phyloP scores from a whole-genome alignment of 2,888 invertebrate genomes.

The Ectobius pallidus region DNA sequence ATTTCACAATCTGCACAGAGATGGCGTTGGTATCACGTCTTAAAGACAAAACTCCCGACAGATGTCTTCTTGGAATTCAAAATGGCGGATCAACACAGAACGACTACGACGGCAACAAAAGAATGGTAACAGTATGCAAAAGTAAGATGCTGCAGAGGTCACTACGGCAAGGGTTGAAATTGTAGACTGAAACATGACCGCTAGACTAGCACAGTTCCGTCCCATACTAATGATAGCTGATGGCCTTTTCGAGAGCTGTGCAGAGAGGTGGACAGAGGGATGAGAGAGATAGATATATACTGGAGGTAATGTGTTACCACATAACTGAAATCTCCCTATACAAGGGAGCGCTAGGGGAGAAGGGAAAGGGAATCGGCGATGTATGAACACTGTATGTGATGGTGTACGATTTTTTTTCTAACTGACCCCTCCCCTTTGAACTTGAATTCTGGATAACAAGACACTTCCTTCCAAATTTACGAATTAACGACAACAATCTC shows the following conservation, averaged over 20 bases:
- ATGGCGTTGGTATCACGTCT: not conserved
- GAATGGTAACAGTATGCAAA: not conserved
- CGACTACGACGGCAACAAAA: not conserved
- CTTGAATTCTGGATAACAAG: conserved; percentile 6
- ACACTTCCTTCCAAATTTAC: conserved; percentile 9
- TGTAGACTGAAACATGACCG: not conserved
- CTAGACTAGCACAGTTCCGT: not conserved
- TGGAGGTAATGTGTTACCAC: not conserved
- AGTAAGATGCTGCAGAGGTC: not conserved
- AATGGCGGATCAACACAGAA: conserved; percentile 5
- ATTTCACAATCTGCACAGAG: not conserved
- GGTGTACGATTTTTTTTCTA: conserved; percentile 1
- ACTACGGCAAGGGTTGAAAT: not conserved
- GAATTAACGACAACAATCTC: not conserved
- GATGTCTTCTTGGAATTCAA: conserved; percentile 7
- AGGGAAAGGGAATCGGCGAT: not conserved
- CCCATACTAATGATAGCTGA: conserved; percentile 20
- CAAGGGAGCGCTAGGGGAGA: not conserved
- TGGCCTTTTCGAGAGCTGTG: conserved; percentile 14
- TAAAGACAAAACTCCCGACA: not conserved
- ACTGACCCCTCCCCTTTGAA: not conserved
- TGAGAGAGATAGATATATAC: not conserved
- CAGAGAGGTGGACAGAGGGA: not conserved
- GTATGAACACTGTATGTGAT: conserved; percentile 18
- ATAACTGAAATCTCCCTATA: too few relatives aligned